phyloP scores from a whole-genome alignment of 2,888 invertebrate genomes.

The Acanthosepion lycidas region DNA sequence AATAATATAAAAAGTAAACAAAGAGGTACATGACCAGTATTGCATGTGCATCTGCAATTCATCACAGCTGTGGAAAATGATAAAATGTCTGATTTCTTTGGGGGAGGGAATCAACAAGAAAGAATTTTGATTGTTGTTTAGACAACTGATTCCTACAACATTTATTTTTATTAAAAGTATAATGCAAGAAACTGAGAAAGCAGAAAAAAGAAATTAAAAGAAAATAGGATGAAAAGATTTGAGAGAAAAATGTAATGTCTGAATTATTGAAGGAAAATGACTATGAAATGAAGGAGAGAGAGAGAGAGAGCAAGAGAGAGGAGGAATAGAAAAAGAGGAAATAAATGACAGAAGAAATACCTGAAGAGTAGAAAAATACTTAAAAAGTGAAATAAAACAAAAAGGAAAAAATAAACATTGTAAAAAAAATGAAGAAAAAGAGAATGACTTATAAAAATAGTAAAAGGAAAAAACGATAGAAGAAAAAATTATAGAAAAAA shows the following conservation, averaged over 20 bases:
- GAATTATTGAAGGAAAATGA: neutral
- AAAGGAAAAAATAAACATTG: neutral
- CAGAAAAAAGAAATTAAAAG: neutral
- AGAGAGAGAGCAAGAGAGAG: neutral
- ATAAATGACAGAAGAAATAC: too few relatives aligned
- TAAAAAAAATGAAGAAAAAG: neutral
- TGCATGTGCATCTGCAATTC: neutral
- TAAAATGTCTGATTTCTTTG: neutral
- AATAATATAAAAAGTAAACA: neutral
- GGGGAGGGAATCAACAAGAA: neutral
- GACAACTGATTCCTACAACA: neutral
- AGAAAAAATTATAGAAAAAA: neutral
- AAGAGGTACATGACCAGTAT: neutral
- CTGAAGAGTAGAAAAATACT: neutral
- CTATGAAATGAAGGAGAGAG: neutral
- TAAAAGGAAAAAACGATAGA: neutral
- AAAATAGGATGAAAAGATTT: too few relatives aligned
- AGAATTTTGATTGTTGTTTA: conserved; percentile 33
- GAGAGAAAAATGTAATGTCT: neutral
- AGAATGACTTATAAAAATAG: neutral
- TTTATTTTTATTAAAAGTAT: neutral
- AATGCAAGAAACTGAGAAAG: neutral
- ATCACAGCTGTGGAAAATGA: neutral
- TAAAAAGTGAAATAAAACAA: neutral
- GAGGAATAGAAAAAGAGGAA: neutral